phyloP scores from a whole-genome alignment of 2,797 vertebrate species.

The Pempheris klunzingeri region DNA sequence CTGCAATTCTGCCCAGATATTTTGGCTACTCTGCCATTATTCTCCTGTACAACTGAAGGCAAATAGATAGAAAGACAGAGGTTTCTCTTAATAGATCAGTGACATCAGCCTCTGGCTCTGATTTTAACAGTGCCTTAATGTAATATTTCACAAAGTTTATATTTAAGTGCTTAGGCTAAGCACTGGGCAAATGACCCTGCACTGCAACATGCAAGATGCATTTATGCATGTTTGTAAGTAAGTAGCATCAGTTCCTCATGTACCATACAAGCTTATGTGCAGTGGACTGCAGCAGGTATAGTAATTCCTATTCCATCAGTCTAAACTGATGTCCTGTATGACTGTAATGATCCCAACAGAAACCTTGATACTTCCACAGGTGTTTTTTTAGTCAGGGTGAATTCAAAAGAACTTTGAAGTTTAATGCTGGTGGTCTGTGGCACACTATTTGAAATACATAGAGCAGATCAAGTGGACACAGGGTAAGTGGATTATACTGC shows the following conservation, averaged over 20 bases:
- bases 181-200: neutral
- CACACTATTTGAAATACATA: constrained; percentile 18
- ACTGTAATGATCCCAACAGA: neutral
- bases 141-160: neutral
- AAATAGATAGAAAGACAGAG: neutral
- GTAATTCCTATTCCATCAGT: neutral
- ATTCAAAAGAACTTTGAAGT: constrained; percentile 73
- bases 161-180: neutral
- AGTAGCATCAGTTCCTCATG: neutral
- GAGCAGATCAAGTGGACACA: neutral
- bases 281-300: neutral
- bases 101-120: neutral
- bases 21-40: neutral
- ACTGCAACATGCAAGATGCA: neutral
- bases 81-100: neutral
- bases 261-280: neutral
- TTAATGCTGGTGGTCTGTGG: constrained; percentile 57
- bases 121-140: neutral
- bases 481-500: neutral
- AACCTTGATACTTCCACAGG: neutral
- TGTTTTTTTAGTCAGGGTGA: constrained; percentile 48
- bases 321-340: neutral
- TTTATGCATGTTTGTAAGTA: neutral
- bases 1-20: neutral
- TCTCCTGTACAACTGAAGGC: neutral